Percentiles rank a stretch among this genome's conserved stretches.
Evolutionary conservation across 2,888 invertebrate species (phyloP).

Genomic region (Pammene aurita): DNA sequence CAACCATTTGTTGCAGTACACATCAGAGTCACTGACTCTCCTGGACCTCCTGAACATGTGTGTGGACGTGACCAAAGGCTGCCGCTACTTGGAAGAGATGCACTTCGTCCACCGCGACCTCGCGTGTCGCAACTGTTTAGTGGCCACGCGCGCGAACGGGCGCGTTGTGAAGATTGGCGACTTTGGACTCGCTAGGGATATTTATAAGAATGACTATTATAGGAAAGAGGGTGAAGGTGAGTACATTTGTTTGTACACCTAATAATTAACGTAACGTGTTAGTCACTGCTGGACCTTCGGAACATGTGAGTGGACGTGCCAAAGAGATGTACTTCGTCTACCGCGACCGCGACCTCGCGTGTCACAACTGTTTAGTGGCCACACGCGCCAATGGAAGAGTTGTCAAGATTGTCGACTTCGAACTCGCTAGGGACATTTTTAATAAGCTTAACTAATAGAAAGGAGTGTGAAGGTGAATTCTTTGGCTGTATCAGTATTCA

Average conservation of each 20-base stretch:
- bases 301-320: no score
- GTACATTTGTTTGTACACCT: neutral
- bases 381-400: no score
- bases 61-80: slow-evolving; percentile 97
- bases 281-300: no score
- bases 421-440: no score
- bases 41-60: slow-evolving; percentile 96
- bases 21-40: slow-evolving; percentile 87
- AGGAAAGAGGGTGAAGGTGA: slow-evolving; percentile 93
- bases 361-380: no score
- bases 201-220: slow-evolving; percentile 99
- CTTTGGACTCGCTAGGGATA: slow-evolving; percentile 97
- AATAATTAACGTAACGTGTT: no score
- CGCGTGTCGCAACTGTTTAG: slow-evolving; percentile 97
- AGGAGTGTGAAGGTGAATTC: no score
- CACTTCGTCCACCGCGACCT: slow-evolving; percentile 98
- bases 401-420: no score
- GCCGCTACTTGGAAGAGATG: slow-evolving; percentile 97
- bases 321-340: no score
- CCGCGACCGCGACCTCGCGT: no score
- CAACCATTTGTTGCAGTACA: slow-evolving; percentile 69
- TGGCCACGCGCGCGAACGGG: slow-evolving; percentile 87
- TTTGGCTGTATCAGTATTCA: no score
- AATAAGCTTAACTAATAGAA: no score
- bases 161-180: slow-evolving; percentile 98